Conservation (phyloP, 2,113 vertebrate genomes). For the Conger conger region DNA sequence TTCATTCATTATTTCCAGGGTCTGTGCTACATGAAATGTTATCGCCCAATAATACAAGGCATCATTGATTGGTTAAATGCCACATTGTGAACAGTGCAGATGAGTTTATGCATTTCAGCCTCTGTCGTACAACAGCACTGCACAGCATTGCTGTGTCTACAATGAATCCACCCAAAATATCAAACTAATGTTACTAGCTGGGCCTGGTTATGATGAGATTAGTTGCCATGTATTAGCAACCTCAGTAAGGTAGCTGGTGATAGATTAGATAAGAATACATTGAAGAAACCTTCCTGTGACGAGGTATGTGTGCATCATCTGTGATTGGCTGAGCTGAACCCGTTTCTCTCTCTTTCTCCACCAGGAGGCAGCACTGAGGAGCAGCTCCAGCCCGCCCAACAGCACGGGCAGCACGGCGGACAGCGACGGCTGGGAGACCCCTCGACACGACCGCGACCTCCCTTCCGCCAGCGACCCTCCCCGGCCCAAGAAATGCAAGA, state of each 20-base stretch:
- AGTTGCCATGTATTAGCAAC: not conserved
- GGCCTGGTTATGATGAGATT: not conserved
- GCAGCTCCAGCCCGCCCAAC: conserved; percentile 92
- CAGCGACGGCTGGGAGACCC: conserved; percentile 88
- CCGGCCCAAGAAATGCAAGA: conserved; percentile 74
- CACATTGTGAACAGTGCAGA: not conserved
- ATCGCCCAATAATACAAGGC: not conserved
- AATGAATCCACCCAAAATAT: not conserved
- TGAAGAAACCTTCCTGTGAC: no score
- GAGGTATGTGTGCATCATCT: no score
- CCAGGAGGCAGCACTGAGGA: conserved; percentile 82
- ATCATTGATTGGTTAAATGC: not conserved
- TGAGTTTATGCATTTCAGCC: not conserved
- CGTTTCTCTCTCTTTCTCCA: conserved; percentile 21
- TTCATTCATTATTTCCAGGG: not conserved
- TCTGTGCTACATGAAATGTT: not conserved
- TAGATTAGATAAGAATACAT: no score
- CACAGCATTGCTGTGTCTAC: not conserved
- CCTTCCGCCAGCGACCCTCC: conserved; percentile 51
- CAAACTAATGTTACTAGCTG: not conserved
- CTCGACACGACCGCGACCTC: conserved; percentile 50
- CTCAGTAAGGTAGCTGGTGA: no score
- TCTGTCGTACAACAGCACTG: not conserved
- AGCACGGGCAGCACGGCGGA: conserved; percentile 92
- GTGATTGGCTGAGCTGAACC: no score